Evolutionary conservation across 2,797 vertebrate species (phyloP).

Genomic region (Muscicapa comitata): DNA sequence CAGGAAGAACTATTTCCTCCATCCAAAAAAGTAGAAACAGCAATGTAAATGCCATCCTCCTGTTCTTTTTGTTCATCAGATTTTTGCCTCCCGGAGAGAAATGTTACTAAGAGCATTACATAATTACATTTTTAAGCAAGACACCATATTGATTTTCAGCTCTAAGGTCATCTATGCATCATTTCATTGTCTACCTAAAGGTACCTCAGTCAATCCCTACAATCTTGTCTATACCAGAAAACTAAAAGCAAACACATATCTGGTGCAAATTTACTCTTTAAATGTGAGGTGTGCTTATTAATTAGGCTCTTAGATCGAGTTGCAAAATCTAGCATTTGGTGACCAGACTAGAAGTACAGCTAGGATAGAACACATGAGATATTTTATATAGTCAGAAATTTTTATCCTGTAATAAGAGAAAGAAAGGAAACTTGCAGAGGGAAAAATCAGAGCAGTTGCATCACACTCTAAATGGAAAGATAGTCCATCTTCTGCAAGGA

Average conservation of each 20-base stretch:
- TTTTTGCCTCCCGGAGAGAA: neutral
- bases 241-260: neutral
- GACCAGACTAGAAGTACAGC: neutral
- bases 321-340: neutral
- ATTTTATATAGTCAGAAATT: neutral
- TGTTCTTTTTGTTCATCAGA: neutral
- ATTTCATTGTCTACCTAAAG: neutral
- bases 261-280: neutral
- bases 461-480: neutral
- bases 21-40: neutral
- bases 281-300: neutral
- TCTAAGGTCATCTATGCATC: neutral
- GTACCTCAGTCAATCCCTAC: neutral
- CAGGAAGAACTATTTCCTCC: neutral
- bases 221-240: neutral
- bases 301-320: neutral
- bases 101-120: neutral
- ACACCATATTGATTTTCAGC: neutral
- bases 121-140: neutral
- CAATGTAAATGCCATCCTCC: neutral
- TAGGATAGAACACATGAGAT: neutral
- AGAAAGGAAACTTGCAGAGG: neutral
- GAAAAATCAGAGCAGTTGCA: neutral
- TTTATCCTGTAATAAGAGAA: neutral
- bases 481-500: neutral